phyloP scores from a whole-genome alignment of 2,797 vertebrate species.

The Menidia menidia region DNA sequence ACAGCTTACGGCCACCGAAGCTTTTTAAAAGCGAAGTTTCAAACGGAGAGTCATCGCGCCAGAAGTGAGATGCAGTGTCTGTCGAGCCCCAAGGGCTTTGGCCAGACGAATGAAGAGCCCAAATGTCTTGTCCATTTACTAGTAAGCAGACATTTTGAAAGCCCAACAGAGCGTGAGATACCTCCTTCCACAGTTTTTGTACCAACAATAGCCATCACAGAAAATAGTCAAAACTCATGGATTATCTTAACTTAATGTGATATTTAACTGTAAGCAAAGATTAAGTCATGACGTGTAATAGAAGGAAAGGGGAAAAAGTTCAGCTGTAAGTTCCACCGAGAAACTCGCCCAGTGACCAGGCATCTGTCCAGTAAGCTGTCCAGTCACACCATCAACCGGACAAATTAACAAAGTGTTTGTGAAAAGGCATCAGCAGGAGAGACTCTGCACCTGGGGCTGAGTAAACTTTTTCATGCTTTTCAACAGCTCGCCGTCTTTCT shows the following conservation, averaged over 20 bases:
- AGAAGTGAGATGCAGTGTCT: conserved; percentile 37
- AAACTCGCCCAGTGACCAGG: conserved; percentile 71
- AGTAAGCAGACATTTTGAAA: conserved; percentile 38
- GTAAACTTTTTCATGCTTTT: conserved; percentile 69
- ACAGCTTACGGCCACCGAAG: conserved; percentile 32
- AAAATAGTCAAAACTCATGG: not conserved
- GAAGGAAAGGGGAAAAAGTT: conserved; percentile 8
- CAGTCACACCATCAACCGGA: conserved; percentile 76
- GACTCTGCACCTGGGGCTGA: conserved; percentile 76
- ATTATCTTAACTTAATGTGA: not conserved
- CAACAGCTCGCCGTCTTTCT: conserved; percentile 53
- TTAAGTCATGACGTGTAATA: not conserved
- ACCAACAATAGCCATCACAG: not conserved
- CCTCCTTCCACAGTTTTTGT: conserved; percentile 12
- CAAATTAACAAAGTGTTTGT: conserved; percentile 80
- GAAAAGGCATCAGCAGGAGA: conserved; percentile 78
- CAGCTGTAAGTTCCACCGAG: conserved; percentile 61
- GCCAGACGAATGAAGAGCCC: conserved; percentile 50
- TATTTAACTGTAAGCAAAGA: conserved; percentile 3
- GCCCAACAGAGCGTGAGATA: conserved; percentile 12
- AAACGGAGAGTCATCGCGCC: conserved; percentile 56
- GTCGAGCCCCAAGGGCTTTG: conserved; percentile 36
- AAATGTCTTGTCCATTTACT: conserved; percentile 52
- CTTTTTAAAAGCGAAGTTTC: conserved; percentile 62
- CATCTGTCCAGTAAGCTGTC: conserved; percentile 71